Conservation (phyloP, 2,797 vertebrate species). For the Pelochelys cantorii region DNA sequence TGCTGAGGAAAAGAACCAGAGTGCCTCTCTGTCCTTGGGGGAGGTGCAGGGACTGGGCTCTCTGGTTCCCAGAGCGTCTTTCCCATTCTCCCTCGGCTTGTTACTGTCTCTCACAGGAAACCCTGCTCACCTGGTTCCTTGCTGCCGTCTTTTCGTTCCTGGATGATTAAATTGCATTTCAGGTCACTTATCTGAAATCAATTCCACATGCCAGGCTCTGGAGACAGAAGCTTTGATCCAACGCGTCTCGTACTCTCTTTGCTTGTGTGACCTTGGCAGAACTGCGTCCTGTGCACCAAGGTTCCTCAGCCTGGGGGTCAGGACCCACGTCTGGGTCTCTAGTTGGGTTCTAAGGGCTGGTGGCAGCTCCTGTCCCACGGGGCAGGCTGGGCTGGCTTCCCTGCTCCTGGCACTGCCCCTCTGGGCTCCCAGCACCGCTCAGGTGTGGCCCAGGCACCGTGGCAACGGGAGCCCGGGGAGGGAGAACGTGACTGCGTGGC, state of each 20-base stretch:
- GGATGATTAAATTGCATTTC: fast-evolving
- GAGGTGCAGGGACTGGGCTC: too few relatives aligned
- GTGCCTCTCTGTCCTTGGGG: not conserved
- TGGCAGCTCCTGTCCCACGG: not conserved
- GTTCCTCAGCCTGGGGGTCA: not conserved
- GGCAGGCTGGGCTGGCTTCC: too few relatives aligned
- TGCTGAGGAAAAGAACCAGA: not conserved
- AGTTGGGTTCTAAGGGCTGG: not conserved
- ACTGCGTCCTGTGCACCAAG: not conserved
- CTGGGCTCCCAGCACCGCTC: not conserved
- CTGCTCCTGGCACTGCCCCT: not conserved
- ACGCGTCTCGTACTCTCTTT: not conserved
- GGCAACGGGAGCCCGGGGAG: not conserved
- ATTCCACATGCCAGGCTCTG: not conserved
- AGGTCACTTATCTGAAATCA: fast-evolving
- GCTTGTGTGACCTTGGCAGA: not conserved
- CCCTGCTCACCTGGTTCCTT: fast-evolving
- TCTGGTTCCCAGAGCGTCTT: not conserved
- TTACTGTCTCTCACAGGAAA: not conserved
- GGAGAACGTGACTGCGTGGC: not conserved
- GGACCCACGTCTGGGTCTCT: not conserved
- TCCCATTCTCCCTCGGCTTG: not conserved
- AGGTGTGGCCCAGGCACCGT: not conserved
- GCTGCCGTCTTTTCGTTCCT: not conserved
- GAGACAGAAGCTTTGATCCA: not conserved